Base-by-base conservation (phyloP, 1,140 invertebrate genomes). In the Hyles vespertilio region DNA sequence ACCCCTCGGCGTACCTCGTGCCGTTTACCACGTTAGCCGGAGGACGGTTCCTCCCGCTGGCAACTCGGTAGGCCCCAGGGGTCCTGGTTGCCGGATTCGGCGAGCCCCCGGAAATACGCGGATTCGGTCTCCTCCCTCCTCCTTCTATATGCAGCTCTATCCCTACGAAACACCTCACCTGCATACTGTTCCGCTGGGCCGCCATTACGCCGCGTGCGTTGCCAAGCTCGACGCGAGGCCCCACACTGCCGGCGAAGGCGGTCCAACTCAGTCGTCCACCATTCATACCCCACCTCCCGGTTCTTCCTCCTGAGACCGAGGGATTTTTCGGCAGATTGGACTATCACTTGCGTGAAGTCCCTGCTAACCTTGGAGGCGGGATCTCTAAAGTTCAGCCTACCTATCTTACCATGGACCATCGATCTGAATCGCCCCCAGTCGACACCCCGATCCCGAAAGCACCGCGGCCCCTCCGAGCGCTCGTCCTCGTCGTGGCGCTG, bases 51-150 rank as follows among this genome's bases (percentile, higher is more conserved):
- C 68, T 47, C 3, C 66, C 70, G 5, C 51, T 50, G 11, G 66
- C 68, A 1, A 34, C 60, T 0, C 67, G 45, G 43, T 72, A 72
- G 8, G 1, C 71, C 71, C 69, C 67, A 77, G 0, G 71, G 69
- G 56, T 77, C 71, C 0, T 56, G 34, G 52, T 74, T 77, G 0
- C 74, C 71, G 4, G 67, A 56, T 1, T 69, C 67, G 6, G 71
- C 67, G 3, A 72, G 46, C 1, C 34, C 32, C 10, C 53, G 51
- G 6, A 54, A 64, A 40, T 45, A 57, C 7, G 34, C n/a, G 1
- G 70, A 60, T 6, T 69, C 61, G 36, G 53, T n/a, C n/a, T n/a
- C n/a, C n/a, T n/a, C 44, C 66, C 70, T 77, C 6, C 58, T 44
- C 10, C 22, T 3, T 36, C 56, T 65, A 45, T 74, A 74, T 44